Percentiles rank a stretch among this genome's conserved stretches.
These are phyloP conservation scores for Drosophila micromelanica DNA, from an alignment of 1,140 invertebrate genomes.

Conservation along the genomic window DNA sequence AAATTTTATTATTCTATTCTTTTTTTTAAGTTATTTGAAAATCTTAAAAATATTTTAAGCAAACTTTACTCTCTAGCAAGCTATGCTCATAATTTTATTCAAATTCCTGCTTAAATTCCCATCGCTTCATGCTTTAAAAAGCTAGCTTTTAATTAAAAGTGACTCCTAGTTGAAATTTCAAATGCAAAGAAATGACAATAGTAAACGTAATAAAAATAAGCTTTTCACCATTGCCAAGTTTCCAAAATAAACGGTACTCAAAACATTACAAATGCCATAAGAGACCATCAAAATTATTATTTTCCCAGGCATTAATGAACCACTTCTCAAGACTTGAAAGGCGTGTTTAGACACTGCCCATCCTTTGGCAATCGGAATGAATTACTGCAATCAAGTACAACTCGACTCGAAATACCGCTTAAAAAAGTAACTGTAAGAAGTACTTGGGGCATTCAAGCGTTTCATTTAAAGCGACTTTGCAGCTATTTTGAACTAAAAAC, in stretches of 20 bases:
- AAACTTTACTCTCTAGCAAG: not conserved
- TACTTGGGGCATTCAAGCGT: slow-evolving; percentile 30
- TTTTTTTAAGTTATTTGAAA: too few relatives aligned
- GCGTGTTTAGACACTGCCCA: slow-evolving; percentile 28
- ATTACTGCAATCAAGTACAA: slow-evolving; percentile 16
- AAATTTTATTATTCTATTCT: not conserved
- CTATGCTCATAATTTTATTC: not conserved
- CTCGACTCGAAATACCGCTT: not conserved
- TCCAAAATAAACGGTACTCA: slow-evolving; percentile 14
- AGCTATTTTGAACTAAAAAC: slow-evolving; percentile 4
- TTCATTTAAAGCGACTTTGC: slow-evolving; percentile 6
- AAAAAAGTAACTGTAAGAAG: slow-evolving; percentile 32
- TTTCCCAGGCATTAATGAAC: slow-evolving; percentile 26
- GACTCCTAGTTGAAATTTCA: slow-evolving; percentile 6
- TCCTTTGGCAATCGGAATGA: slow-evolving; percentile 27
- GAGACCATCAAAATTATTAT: slow-evolving; percentile 17
- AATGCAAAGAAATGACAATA: slow-evolving; percentile 22
- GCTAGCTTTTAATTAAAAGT: slow-evolving; percentile 14
- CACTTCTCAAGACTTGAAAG: slow-evolving; percentile 26
- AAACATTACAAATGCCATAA: slow-evolving; percentile 19
- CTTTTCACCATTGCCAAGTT: slow-evolving; percentile 14
- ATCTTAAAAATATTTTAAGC: not conserved
- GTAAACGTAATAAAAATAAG: slow-evolving; percentile 19
- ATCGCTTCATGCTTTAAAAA: not conserved
- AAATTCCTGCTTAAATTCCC: not conserved